Conservation (phyloP, 2,888 invertebrate species). For the Pandemis cinnamomeana region DNA sequence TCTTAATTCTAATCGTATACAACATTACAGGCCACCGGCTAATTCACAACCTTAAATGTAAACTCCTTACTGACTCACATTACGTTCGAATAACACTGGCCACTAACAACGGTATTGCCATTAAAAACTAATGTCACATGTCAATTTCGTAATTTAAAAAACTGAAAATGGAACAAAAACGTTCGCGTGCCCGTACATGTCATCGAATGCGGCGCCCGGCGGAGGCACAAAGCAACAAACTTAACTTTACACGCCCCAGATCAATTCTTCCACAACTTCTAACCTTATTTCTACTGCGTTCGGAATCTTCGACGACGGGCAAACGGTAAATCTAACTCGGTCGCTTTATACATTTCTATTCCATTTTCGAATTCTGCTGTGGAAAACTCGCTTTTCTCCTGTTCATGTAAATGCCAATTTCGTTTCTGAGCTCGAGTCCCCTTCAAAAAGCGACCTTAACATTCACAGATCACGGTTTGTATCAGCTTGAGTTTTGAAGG, state of each 20-base stretch:
- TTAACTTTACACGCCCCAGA: slow-evolving; percentile 49
- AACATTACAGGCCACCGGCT: slow-evolving; percentile 54
- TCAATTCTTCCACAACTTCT: slow-evolving; percentile 43
- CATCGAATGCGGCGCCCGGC: slow-evolving; percentile 75
- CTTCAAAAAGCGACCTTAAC: slow-evolving; percentile 56
- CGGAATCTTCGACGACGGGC: slow-evolving; percentile 27
- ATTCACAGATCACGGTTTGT: slow-evolving; percentile 49
- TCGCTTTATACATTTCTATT: slow-evolving; percentile 65
- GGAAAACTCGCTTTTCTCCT: slow-evolving; percentile 82
- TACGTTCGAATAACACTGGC: slow-evolving; percentile 43
- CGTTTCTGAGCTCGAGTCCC: slow-evolving; percentile 61
- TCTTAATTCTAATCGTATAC: slow-evolving; percentile 50
- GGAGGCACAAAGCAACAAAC: slow-evolving; percentile 63
- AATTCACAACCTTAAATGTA: slow-evolving; percentile 41
- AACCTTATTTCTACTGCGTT: slow-evolving; percentile 52
- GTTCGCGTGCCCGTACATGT: slow-evolving; percentile 81
- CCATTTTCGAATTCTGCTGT: slow-evolving; percentile 78
- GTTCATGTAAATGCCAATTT: slow-evolving; percentile 82
- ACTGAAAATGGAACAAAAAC: slow-evolving; percentile 74
- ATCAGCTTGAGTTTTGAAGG: slow-evolving; percentile 50
- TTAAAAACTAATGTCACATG: slow-evolving; percentile 63
- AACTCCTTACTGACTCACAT: slow-evolving; percentile 40
- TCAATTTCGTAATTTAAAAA: slow-evolving; percentile 62
- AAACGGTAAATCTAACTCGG: slow-evolving; percentile 56
- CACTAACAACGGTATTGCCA: slow-evolving; percentile 45